phyloP scores from a whole-genome alignment of 2,113 vertebrate genomes.

The Serilophus lunatus region DNA sequence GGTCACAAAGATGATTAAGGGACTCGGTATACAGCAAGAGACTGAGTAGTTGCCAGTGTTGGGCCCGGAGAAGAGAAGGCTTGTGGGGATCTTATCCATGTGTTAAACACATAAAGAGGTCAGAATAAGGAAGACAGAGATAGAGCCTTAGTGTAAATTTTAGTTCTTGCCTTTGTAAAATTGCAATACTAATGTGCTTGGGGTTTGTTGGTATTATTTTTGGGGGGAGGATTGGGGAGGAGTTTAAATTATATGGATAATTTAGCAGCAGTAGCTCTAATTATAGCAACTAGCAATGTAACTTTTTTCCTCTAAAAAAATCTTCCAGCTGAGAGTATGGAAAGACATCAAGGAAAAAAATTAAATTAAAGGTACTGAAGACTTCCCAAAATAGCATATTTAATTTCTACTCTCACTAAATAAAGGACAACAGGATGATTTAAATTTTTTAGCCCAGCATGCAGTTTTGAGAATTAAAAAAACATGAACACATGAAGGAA shows the following conservation, averaged over 20 bases:
- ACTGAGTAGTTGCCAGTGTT: not conserved
- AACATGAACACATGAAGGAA: not conserved
- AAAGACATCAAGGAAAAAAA: not conserved
- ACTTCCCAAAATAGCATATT: not conserved
- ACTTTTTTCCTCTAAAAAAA: not conserved
- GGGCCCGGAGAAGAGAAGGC: not conserved
- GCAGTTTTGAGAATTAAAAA: not conserved
- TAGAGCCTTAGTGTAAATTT: not conserved
- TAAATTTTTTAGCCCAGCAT: not conserved
- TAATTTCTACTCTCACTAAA: not conserved
- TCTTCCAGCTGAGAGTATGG: not conserved
- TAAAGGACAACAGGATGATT: not conserved
- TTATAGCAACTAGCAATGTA: not conserved
- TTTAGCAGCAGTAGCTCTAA: constrained; percentile 14
- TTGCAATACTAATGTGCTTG: not conserved
- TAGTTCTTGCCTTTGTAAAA: not conserved
- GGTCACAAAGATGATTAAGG: too few species aligned
- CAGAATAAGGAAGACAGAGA: not conserved
- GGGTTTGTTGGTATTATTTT: not conserved
- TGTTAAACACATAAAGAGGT: not conserved
- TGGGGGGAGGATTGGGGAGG: too few species aligned
- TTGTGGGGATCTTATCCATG: not conserved
- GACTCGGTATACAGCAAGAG: not conserved
- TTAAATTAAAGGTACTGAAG: not conserved
- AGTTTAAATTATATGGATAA: not conserved